Conservation (phyloP, 2,888 invertebrate genomes). For the Chrysina gloriosa region DNA sequence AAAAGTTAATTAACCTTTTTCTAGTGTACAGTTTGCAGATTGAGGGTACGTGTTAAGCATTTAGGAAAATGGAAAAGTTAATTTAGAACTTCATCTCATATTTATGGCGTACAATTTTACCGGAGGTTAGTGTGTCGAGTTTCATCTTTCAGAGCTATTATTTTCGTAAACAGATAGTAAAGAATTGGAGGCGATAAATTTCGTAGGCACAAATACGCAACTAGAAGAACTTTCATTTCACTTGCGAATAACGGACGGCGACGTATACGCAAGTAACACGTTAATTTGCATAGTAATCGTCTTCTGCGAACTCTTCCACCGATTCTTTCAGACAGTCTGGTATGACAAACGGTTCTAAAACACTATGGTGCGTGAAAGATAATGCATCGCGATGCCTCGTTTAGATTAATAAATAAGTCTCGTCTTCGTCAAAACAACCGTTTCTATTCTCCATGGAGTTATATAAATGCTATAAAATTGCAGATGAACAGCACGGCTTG, state of each 20-base stretch:
- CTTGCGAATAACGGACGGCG: background rate
- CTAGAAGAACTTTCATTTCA: background rate
- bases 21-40: no score
- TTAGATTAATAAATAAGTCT: constrained; percentile 3
- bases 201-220: background rate
- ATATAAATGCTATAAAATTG: background rate
- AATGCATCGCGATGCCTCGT: background rate
- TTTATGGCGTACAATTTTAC: background rate
- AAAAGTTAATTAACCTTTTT: no score
- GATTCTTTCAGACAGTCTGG: background rate
- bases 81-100: no score
- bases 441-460: background rate
- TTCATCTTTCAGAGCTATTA: background rate
- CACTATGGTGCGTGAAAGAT: background rate
- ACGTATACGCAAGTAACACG: background rate
- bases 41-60: no score
- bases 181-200: background rate
- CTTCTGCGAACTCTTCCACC: background rate
- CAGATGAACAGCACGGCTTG: background rate
- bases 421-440: constrained; percentile 2
- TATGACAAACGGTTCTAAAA: background rate
- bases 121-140: background rate
- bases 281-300: constrained; percentile 16
- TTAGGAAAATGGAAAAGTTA: no score
- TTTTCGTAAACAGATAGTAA: background rate